Base-by-base conservation (phyloP, 2,797 vertebrate species). In the Pseudopleuronectes americanus region DNA sequence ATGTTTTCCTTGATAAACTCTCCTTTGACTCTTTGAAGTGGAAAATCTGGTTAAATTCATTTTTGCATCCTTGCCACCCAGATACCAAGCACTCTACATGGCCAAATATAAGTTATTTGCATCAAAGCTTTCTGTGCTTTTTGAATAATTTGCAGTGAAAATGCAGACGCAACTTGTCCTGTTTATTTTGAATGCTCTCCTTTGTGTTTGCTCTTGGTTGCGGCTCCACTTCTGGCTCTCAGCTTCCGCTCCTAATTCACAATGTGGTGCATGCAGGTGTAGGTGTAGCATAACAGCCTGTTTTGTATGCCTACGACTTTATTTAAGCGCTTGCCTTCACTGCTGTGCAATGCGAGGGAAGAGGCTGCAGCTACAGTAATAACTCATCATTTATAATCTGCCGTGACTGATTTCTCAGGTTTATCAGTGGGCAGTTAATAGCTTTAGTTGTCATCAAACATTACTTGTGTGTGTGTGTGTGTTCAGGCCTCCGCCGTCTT, bases 401-500 rank as follows among this genome's bases (percentile, higher is more conserved):
- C 64, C 79, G 61, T 72, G 62, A 63, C 48, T 64, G 79, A 24
- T 63, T 69, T 43, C 64, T 76, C n/a, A 12, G 56, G 56, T 58
- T 52, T 63, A 79, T 84, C 54, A 71, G 64, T 45, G 47, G 56
- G 55, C 17, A 4, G 67, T 65, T 47, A 52, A 66, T 33, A 47
- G 71, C 73, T 73, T 76, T 47, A 62, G 43, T 52, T 57, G 55
- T 83, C 64, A 45, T 66, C 33, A 68, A 41, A 51, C 64, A 23
- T 83, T 41, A 23, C 31, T 4, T 64, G 53, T 43, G 41, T 43
- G 16, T 43, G 51, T 58, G 2, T 24, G 22, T 86, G 58, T 76
- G 57, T 82, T 51, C 91, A 99, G 97, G 96, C 85, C 43, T 87
- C 72, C 97, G 96, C 45, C 95, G 95, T 36, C 93, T 97, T 74